Percentiles rank a stretch among this genome's conserved stretches.
Evolutionary conservation across 2,888 invertebrate species (phyloP).

Genomic region (Tinea trinotella): DNA sequence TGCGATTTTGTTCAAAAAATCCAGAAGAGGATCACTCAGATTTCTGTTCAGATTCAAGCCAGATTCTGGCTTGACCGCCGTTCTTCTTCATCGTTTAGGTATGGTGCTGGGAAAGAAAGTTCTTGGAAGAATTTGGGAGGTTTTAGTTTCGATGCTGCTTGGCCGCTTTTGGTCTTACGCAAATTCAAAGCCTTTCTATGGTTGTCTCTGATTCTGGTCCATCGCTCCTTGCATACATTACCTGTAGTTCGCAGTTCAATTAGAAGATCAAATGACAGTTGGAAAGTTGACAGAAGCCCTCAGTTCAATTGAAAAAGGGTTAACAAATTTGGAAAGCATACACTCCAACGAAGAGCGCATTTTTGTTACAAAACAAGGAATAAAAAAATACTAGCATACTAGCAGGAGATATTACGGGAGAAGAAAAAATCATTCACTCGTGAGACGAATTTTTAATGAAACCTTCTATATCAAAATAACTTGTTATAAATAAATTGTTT

Average conservation of each 20-base stretch:
- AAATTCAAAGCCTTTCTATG: too few relatives aligned
- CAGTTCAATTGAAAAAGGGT: slow-evolving; percentile 19
- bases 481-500: slow-evolving; percentile 8
- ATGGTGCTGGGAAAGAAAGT: slow-evolving; percentile 24
- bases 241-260: slow-evolving; percentile 20
- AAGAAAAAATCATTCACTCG: slow-evolving; percentile 22
- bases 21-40: slow-evolving; percentile 22
- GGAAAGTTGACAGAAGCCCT: slow-evolving; percentile 8
- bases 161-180: too few relatives aligned
- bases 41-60: slow-evolving; percentile 21
- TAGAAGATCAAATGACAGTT: neutral
- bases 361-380: slow-evolving; percentile 18
- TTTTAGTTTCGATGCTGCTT: too few relatives aligned
- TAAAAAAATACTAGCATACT: slow-evolving; percentile 17
- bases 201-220: too few relatives aligned
- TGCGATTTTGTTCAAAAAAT: slow-evolving; percentile 23
- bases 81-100: slow-evolving; percentile 24
- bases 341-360: slow-evolving; percentile 15
- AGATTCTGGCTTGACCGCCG: slow-evolving; percentile 21
- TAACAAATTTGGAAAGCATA: slow-evolving; percentile 18
- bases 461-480: slow-evolving; percentile 22
- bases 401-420: slow-evolving; percentile 19
- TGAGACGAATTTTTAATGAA: slow-evolving; percentile 23
- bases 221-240: slow-evolving; percentile 22
- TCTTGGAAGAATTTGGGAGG: too few relatives aligned